phyloP scores from a whole-genome alignment of 2,888 invertebrate genomes.

The Campopleginae sp. region DNA sequence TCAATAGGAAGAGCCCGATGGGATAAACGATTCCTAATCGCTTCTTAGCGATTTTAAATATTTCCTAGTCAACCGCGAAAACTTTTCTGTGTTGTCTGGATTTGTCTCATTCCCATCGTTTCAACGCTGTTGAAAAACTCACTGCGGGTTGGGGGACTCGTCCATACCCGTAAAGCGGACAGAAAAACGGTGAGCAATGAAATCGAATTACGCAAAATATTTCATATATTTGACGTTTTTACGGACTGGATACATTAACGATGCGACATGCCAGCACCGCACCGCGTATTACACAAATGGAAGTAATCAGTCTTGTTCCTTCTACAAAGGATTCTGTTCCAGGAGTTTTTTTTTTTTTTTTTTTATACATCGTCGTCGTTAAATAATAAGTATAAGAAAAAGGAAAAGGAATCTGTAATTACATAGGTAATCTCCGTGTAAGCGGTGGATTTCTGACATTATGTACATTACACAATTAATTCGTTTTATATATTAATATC shows the following conservation, averaged over 20 bases:
- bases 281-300: constrained; percentile 68
- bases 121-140: no score
- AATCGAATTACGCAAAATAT: constrained; percentile 66
- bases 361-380: constrained; percentile 46
- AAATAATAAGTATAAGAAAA: constrained; percentile 41
- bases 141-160: no score
- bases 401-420: constrained; percentile 45
- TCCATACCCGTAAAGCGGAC: neutral
- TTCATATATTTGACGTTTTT: constrained; percentile 70
- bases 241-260: constrained; percentile 67
- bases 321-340: constrained; percentile 69
- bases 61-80: neutral
- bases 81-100: no score
- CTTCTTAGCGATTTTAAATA: neutral
- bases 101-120: no score
- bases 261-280: constrained; percentile 71
- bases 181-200: neutral
- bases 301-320: constrained; percentile 71
- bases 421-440: constrained; percentile 51
- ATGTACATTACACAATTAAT: constrained; percentile 59
- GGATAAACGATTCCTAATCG: neutral
- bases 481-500: constrained; percentile 66
- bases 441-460: constrained; percentile 49
- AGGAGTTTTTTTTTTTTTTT: constrained; percentile 30
- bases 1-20: neutral